These are phyloP conservation scores for Palloptera scutellata DNA, from an alignment of 2,888 invertebrate species.

Conservation along the genomic window DNA sequence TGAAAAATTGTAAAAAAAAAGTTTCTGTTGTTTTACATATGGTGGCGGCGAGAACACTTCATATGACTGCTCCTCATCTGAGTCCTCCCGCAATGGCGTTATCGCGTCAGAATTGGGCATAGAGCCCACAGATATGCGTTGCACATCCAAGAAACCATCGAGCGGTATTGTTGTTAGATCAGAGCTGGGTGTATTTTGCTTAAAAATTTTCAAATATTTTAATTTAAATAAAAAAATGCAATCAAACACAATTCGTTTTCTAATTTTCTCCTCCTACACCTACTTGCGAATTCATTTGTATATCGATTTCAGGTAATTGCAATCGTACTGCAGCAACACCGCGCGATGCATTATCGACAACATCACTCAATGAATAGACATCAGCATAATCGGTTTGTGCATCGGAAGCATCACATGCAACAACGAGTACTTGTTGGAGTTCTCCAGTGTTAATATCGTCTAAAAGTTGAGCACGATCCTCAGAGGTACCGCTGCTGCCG, in stretches of 20 bases:
- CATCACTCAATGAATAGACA: slow-evolving; percentile 51
- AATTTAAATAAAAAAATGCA: neutral
- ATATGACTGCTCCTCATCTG: slow-evolving; percentile 81
- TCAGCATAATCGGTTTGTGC: slow-evolving; percentile 44
- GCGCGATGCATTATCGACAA: slow-evolving; percentile 23
- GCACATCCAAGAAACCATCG: slow-evolving; percentile 86
- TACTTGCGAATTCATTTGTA: slow-evolving; percentile 38
- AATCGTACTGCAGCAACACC: slow-evolving; percentile 15
- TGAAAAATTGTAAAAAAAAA: no score
- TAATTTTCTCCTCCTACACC: slow-evolving; percentile 1
- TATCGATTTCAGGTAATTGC: slow-evolving; percentile 35
- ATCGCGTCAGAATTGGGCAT: slow-evolving; percentile 78
- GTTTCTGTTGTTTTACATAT: slow-evolving; percentile 54
- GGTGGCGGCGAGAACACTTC: slow-evolving; percentile 87
- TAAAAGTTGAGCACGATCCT: slow-evolving; percentile 19
- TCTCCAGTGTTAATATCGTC: slow-evolving; percentile 15
- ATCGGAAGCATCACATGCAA: slow-evolving; percentile 47
- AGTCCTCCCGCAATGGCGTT: slow-evolving; percentile 70
- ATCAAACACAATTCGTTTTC: neutral
- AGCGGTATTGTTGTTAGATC: slow-evolving; percentile 80
- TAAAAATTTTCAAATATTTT: slow-evolving; percentile 21
- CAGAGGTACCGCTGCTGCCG: slow-evolving; percentile 31
- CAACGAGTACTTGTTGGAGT: slow-evolving; percentile 41
- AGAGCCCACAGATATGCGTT: slow-evolving; percentile 81
- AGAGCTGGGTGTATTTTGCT: slow-evolving; percentile 82